Evolutionary conservation across 2,113 vertebrate genomes (phyloP).

Genomic region (Apistogramma diplotaenia): DNA sequence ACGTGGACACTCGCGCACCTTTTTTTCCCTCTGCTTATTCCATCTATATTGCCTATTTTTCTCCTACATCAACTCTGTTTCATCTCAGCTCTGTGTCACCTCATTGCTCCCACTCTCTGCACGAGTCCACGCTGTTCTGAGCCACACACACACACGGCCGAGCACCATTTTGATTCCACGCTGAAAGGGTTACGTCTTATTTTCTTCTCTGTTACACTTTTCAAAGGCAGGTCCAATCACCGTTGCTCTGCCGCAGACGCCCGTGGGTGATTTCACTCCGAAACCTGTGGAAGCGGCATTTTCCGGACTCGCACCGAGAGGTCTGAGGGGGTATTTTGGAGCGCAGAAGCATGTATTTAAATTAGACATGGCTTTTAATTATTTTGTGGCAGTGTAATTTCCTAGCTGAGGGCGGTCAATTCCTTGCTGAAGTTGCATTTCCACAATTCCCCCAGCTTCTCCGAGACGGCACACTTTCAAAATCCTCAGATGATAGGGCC

Average conservation of each 20-base stretch:
- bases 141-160: background rate
- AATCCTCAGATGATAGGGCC: conserved; percentile 11
- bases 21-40: background rate
- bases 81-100: conserved; percentile 1
- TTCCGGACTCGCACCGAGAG: conserved; percentile 37
- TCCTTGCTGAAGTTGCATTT: conserved; percentile 67
- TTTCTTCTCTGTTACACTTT: conserved; percentile 32
- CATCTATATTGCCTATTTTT: background rate
- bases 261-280: conserved; percentile 30
- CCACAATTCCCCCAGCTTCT: conserved; percentile 57
- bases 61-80: background rate
- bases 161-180: background rate
- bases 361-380: conserved; percentile 78
- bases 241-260: background rate
- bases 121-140: background rate
- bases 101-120: background rate
- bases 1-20: background rate
- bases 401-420: conserved; percentile 61
- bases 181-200: conserved; percentile 27
- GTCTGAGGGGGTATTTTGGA: conserved; percentile 56
- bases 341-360: conserved; percentile 62
- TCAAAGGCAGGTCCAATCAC: conserved; percentile 35
- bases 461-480: conserved; percentile 10
- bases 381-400: conserved; percentile 73
- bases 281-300: conserved; percentile 66